These are phyloP conservation scores for Drosophila robusta DNA, from an alignment of 2,888 invertebrate species.

Conservation along the genomic window DNA sequence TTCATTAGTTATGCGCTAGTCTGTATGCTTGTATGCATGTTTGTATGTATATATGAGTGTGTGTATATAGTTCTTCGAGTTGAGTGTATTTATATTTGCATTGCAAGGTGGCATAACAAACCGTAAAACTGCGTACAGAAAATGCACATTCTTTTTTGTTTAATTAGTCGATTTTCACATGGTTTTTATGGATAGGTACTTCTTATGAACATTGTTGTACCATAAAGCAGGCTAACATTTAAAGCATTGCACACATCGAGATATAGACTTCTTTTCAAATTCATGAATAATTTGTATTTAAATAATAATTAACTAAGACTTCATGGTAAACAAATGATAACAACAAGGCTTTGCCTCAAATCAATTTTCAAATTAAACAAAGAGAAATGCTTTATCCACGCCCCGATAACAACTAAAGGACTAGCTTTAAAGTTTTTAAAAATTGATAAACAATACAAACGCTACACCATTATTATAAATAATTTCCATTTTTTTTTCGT, in stretches of 20 bases:
- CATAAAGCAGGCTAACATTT: slow-evolving; percentile 80
- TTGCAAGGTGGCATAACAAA: slow-evolving; percentile 62
- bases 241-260: slow-evolving; percentile 71
- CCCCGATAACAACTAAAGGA: slow-evolving; percentile 57
- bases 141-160: slow-evolving; percentile 43
- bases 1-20: slow-evolving; percentile 72
- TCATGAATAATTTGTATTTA: slow-evolving; percentile 10
- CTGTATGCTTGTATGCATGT: slow-evolving; percentile 42
- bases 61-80: slow-evolving; percentile 47
- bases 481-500: slow-evolving; percentile 21
- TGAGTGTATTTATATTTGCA: slow-evolving; percentile 26
- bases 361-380: slow-evolving; percentile 38
- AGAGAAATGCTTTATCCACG: slow-evolving; percentile 3
- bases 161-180: slow-evolving; percentile 36
- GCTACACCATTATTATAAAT: slow-evolving; percentile 16
- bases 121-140: slow-evolving; percentile 54
- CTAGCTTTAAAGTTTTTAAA: slow-evolving; percentile 49
- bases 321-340: slow-evolving; percentile 44
- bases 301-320: slow-evolving; percentile 25
- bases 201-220: slow-evolving; percentile 72
- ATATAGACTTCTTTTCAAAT: slow-evolving; percentile 19
- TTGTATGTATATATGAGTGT: slow-evolving; percentile 30
- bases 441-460: slow-evolving; percentile 31
- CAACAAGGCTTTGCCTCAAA: slow-evolving; percentile 72
- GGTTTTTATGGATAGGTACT: slow-evolving; percentile 67